Percentiles rank a stretch among this genome's conserved stretches.
Evolutionary conservation across 2,797 vertebrate species (phyloP).

Genomic region (Lerista edwardsae): DNA sequence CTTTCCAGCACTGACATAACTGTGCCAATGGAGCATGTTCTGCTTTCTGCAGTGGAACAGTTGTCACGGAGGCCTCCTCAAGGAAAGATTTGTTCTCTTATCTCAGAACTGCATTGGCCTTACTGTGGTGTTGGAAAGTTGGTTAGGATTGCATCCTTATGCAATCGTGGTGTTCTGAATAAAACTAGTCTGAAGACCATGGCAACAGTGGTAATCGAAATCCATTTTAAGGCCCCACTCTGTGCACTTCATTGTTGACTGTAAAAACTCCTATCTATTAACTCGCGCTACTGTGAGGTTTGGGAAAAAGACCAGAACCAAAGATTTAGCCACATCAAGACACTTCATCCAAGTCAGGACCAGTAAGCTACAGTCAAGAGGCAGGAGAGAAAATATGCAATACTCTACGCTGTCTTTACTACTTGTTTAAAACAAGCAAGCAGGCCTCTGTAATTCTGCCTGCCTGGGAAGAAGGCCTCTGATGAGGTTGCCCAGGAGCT

Average conservation of each 20-base stretch:
- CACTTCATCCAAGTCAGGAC: background rate
- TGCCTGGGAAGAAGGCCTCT: no score
- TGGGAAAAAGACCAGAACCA: background rate
- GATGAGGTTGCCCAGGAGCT: background rate
- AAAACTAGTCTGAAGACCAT: conserved; percentile 2
- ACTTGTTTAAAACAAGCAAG: background rate
- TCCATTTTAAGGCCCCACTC: background rate
- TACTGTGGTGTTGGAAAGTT: no score
- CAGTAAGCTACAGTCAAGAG: background rate
- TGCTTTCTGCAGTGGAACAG: no score
- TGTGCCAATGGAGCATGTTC: no score
- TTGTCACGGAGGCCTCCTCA: no score
- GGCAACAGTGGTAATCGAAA: background rate
- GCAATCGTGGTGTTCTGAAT: background rate
- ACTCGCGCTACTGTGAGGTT: background rate
- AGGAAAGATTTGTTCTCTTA: no score
- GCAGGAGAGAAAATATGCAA: background rate
- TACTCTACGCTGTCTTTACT: background rate
- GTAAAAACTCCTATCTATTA: background rate
- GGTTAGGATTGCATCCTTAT: background rate
- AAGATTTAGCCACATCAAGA: background rate
- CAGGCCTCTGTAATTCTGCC: background rate
- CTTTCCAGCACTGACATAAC: no score
- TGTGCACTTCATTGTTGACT: background rate
- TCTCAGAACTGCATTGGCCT: no score